Evolutionary conservation across 2,113 vertebrate genomes (phyloP), one percentile per base, ranked within the genome.

Genomic region (Leuciscus idus): DNA sequence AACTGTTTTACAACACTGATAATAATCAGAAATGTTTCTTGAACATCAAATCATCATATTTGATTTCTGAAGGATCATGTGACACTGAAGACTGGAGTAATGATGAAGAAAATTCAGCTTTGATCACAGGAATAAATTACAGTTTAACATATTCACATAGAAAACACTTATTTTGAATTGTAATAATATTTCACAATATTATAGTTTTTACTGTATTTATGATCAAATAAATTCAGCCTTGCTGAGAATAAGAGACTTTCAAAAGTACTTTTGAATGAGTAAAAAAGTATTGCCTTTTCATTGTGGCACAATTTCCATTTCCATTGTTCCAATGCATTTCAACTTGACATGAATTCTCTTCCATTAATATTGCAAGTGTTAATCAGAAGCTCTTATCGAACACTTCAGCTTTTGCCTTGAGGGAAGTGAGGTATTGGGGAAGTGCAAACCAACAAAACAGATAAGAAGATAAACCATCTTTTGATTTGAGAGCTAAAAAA

Each of bases 401-500:
- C 33, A 39, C 0, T 19, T 26, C 23, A 12, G 23, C 23, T 48
- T n/a, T 26, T 15, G 72, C 43, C 43, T 74, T 4, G 23, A 28
- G 72, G 48, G 23, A 74, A 74, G 23, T 43, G 43, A 26, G 72
- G 6, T 7, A 26, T 74, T 46, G 10, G 39, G 10, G 5, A 43
- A 33, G 30, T 68, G 6, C 64, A 21, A 70, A 73, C 70, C 13
- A 46, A 73, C 36, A n/a, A 73, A 73, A 46, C 70, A 46, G n/a
- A 46, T 39, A 26, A 48, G 72, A n/a, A 15, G 11, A 15, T 26
- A 26, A 74, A 26, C 21, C 36, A 15, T 46, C 39, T 1, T 48
- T 74, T 48, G 72, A 74, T 48, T 46, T 43, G 72, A 48, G 72
- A 74, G 23, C 72, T 73, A 43, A 55, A 77, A 28, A 52, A 33